Evolutionary conservation across 2,888 invertebrate genomes (phyloP).

Genomic region (Dorcus hopei): DNA sequence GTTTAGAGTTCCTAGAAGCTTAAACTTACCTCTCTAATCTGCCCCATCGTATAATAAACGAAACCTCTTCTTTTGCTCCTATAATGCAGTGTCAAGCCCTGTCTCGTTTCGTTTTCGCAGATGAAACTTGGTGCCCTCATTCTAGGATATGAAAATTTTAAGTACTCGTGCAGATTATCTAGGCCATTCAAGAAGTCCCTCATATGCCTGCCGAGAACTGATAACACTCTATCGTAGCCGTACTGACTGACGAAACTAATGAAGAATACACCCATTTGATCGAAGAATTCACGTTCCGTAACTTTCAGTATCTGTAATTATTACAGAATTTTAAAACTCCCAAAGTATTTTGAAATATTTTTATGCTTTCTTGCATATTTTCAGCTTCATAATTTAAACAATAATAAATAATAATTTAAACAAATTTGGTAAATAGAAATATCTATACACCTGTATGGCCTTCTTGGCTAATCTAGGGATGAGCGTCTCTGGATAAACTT

Average conservation of each 20-base stretch:
- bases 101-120: constrained; percentile 90
- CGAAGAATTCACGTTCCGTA: constrained; percentile 87
- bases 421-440: background rate
- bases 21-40: constrained; percentile 73
- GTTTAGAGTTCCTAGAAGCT: no score
- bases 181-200: constrained; percentile 93
- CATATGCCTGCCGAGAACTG: constrained; percentile 89
- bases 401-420: no score
- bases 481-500: constrained; percentile 88
- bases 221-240: constrained; percentile 88
- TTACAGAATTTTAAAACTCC: background rate
- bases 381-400: no score
- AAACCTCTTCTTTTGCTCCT: constrained; percentile 90
- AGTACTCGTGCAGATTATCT: constrained; percentile 95
- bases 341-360: background rate
- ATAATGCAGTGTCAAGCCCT: constrained; percentile 91
- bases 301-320: constrained; percentile 73
- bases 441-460: constrained; percentile 69
- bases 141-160: constrained; percentile 92
- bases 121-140: constrained; percentile 94
- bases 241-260: constrained; percentile 92
- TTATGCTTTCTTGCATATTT: background rate
- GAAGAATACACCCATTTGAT: constrained; percentile 91
- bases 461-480: constrained; percentile 81
- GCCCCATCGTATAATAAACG: constrained; percentile 95